These are phyloP conservation scores for Genyomyrus donnyi DNA, from an alignment of 2,113 vertebrate genomes.

Conservation along the genomic window DNA sequence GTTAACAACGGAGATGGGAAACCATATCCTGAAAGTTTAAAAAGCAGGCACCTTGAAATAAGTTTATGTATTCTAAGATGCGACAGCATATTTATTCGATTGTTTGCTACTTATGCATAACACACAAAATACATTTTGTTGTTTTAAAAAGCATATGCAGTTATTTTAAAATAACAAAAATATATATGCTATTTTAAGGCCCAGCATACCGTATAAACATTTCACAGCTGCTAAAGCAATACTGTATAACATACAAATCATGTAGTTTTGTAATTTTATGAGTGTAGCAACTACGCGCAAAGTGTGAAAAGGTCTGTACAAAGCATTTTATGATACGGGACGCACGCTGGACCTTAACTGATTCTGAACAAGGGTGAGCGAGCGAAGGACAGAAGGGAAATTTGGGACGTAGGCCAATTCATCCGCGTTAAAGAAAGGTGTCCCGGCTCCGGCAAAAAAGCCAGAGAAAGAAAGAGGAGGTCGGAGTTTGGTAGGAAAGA, in stretches of 20 bases:
- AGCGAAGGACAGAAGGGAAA: slow-evolving; percentile 52
- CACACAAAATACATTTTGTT: background rate
- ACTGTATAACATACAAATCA: background rate
- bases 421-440: slow-evolving; percentile 60
- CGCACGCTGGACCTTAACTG: background rate
- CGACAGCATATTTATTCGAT: background rate
- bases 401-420: slow-evolving; percentile 30
- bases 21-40: background rate
- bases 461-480: slow-evolving; percentile 55
- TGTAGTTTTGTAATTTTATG: background rate
- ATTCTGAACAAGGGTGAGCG: slow-evolving; percentile 21
- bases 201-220: background rate
- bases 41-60: background rate
- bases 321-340: background rate
- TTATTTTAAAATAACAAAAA: background rate
- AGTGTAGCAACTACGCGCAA: background rate
- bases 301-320: background rate
- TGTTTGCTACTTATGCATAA: background rate
- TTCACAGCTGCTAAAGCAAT: background rate
- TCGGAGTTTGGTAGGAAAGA: slow-evolving; percentile 62
- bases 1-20: background rate
- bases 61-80: background rate
- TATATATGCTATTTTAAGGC: background rate
- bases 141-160: background rate
- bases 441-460: slow-evolving; percentile 50